Base-by-base conservation (phyloP, 2,113 vertebrate species). In the Catharus fuscescens region DNA sequence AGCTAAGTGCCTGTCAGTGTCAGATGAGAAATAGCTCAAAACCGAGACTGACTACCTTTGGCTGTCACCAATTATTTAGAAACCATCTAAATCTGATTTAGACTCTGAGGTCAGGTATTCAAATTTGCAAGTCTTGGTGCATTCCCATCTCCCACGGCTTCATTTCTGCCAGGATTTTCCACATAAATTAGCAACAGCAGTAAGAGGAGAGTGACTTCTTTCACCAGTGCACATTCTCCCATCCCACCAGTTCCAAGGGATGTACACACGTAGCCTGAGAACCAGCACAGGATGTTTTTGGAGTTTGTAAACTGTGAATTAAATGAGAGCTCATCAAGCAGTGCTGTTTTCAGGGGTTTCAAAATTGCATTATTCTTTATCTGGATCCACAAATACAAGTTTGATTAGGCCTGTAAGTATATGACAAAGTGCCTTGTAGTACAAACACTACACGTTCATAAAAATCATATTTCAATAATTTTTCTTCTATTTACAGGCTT, bases 51-150 rank as follows among this genome's bases (percentile, higher is more conserved):
- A 88, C 83, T 87, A 81, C 50, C 34, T 78, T 80, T 95, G 76
- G 52, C 36, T 81, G 44, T 45, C 78, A 65, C 89, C 65, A 88
- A 86, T 95, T 95, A 90, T 93, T 95, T 83, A 95, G 62, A 82
- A 87, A 42, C 50, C 3, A 1, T 88, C 71, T 59, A 79, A 91
- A 89, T 82, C 78, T 80, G 50, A 77, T 86, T 90, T 82, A 80
- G 79, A 92, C 73, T 71, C 85, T 80, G 53, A 85, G 44, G 59
- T 31, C 34, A n/a, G 25, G 34, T 48, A 69, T 59, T 79, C 69
- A 87, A 53, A 86, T 88, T 69, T 83, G 32, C 53, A 95, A 94
- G 61, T 19, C 73, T 47, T 40, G 16, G 67, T 10, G 1, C 44
- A 80, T 5, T 69, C 25, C 25, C 54, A 53, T 53, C 36, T 92